Evolutionary conservation across 2,797 vertebrate species (phyloP).

Genomic region (Acomys russatus): DNA sequence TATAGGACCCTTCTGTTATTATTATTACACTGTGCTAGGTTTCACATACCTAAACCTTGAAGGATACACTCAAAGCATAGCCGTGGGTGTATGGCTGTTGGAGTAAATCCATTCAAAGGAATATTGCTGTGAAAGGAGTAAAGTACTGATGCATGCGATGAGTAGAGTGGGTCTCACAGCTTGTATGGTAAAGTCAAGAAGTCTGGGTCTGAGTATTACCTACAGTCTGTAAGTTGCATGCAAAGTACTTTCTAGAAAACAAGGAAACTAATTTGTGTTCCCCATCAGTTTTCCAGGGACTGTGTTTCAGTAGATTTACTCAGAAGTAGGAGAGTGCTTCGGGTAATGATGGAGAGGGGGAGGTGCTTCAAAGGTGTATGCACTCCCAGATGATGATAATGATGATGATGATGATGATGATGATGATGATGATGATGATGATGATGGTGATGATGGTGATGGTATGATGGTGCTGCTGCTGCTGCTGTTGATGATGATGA

Average conservation of each 20-base stretch:
- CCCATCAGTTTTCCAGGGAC: not conserved
- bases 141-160: not conserved
- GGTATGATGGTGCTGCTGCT: not conserved
- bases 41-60: not conserved
- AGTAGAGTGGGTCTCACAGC: not conserved
- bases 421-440: not conserved
- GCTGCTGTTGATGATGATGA: rapidly evolving
- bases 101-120: not conserved
- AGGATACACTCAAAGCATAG: not conserved
- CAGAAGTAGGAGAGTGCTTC: not conserved
- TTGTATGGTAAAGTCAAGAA: not conserved
- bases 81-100: not conserved
- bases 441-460: no score
- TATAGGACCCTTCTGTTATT: not conserved
- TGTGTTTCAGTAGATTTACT: not conserved
- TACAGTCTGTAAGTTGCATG: not conserved
- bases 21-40: not conserved
- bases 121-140: not conserved
- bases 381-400: not conserved
- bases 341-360: not conserved
- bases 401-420: not conserved
- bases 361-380: not conserved
- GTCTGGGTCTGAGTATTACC: not conserved
- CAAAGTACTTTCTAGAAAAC: not conserved
- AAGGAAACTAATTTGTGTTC: not conserved